Evolutionary conservation across 2,113 vertebrate species (phyloP).

Genomic region (Ciconia stormi): DNA sequence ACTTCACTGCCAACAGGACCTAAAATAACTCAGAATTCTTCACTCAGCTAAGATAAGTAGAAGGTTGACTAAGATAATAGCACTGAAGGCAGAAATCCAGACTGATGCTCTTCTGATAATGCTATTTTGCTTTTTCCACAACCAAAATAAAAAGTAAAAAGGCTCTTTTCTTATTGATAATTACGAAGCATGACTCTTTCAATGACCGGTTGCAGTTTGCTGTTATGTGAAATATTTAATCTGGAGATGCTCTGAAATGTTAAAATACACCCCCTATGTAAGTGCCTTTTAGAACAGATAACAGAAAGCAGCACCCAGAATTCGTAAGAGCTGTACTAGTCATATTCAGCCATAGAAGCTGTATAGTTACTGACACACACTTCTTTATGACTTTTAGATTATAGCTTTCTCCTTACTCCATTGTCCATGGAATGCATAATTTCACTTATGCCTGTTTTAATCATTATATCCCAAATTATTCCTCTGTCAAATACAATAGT

Average conservation of each 20-base stretch:
- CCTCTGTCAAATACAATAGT: background rate
- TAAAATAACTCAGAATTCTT: background rate
- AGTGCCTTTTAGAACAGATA: slow-evolving; percentile 3
- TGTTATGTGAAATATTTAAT: slow-evolving; percentile 44
- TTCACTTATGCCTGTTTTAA: background rate
- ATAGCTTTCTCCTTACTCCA: background rate
- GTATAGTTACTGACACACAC: background rate
- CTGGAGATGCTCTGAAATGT: background rate
- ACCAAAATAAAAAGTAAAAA: background rate
- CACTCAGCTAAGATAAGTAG: slow-evolving; percentile 2
- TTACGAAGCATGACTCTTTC: background rate
- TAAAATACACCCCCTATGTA: background rate
- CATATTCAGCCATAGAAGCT: background rate
- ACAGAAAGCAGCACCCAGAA: background rate
- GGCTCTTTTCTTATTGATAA: background rate
- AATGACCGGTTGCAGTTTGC: background rate
- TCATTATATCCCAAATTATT: background rate
- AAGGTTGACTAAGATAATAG: slow-evolving; percentile 9
- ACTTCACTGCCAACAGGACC: background rate
- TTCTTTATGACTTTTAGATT: background rate
- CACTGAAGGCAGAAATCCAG: background rate
- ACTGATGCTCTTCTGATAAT: background rate
- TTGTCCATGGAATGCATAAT: background rate
- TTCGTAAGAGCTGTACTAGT: background rate
- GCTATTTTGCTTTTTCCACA: slow-evolving; percentile 27